Conservation (phyloP, 2,888 invertebrate genomes). For the Sinopyrophorus schimmeli region DNA sequence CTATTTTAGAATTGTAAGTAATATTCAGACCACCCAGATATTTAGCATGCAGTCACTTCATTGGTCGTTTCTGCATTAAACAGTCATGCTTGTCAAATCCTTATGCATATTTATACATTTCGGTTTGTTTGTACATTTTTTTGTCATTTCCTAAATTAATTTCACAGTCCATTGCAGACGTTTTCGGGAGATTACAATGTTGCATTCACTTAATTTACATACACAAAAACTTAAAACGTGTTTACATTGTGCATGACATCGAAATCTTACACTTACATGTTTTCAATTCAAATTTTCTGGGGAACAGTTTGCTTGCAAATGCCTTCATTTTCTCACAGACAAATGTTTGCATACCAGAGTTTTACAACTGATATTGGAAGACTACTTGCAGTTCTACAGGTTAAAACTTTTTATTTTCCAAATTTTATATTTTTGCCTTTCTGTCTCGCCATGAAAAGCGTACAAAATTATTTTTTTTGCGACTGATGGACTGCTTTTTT, state of each 20-base stretch:
- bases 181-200: conserved; percentile 18
- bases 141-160: conserved; percentile 12
- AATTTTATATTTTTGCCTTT: conserved; percentile 20
- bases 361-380: conserved; percentile 42
- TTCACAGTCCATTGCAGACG: conserved; percentile 4
- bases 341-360: conserved; percentile 48
- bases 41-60: conserved; percentile 4
- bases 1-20: no score
- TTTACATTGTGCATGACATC: conserved; percentile 27
- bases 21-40: conserved; percentile 22
- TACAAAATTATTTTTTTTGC: conserved; percentile 21
- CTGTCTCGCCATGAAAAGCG: conserved; percentile 14
- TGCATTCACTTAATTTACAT: conserved; percentile 20
- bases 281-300: conserved; percentile 44
- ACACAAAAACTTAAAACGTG: conserved; percentile 21
- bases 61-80: conserved; percentile 22
- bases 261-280: conserved; percentile 36
- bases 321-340: conserved; percentile 51
- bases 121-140: conserved; percentile 21
- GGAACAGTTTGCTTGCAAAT: conserved; percentile 50
- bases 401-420: conserved; percentile 22
- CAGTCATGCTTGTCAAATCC: conserved; percentile 25
- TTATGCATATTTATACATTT: conserved; percentile 26
- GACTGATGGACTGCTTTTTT: conserved; percentile 22
- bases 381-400: conserved; percentile 19